Conservation (phyloP, 2,797 vertebrate species). For the Setipinna tenuifilis region DNA sequence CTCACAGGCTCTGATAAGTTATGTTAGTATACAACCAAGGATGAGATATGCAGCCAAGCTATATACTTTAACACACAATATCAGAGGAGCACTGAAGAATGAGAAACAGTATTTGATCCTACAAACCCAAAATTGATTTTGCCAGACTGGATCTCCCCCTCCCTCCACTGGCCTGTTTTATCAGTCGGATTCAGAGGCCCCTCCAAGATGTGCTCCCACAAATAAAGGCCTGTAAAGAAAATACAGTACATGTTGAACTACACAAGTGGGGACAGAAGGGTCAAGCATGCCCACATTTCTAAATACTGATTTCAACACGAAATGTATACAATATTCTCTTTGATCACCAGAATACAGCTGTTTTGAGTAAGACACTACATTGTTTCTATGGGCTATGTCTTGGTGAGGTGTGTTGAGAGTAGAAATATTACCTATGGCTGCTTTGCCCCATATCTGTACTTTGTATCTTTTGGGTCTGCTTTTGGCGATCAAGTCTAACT, state of each 20-base stretch:
- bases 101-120: not conserved
- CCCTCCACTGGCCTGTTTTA: slow-evolving; percentile 88
- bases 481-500: slow-evolving; percentile 73
- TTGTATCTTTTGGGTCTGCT: slow-evolving; percentile 76
- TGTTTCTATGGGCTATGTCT: no score
- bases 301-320: not conserved
- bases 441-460: slow-evolving; percentile 97
- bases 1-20: not conserved
- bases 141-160: slow-evolving; percentile 84
- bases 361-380: no score
- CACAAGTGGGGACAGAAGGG: not conserved
- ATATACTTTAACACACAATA: not conserved
- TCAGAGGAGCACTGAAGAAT: not conserved
- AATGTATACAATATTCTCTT: no score
- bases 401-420: not conserved
- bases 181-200: slow-evolving; percentile 86
- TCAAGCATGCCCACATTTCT: not conserved
- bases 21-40: not conserved
- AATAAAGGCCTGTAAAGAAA: slow-evolving; percentile 85
- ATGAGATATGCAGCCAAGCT: not conserved
- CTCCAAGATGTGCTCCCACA: slow-evolving; percentile 96
- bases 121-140: slow-evolving; percentile 88
- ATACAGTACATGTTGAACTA: not conserved
- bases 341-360: no score
- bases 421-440: slow-evolving; percentile 86